phyloP scores from a whole-genome alignment of 1,140 invertebrate species.

The Muscidifurax raptorellus region DNA sequence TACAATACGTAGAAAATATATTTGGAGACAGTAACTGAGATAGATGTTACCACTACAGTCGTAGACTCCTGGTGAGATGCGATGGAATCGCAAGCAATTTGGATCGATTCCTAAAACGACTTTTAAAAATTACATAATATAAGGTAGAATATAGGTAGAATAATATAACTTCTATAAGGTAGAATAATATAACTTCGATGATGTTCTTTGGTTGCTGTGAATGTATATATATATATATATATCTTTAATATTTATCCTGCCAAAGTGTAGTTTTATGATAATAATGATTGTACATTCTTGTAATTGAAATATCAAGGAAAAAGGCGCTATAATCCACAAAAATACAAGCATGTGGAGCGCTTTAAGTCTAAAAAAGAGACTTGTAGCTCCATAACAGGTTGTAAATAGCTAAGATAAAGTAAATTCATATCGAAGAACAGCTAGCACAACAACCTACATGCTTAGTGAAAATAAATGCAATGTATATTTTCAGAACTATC shows the following conservation, averaged over 20 bases:
- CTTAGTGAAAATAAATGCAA: too few relatives aligned
- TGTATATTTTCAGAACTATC: too few relatives aligned
- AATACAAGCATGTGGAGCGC: neutral
- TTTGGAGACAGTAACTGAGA: constrained; percentile 22
- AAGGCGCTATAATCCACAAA: neutral
- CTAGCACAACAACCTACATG: too few relatives aligned
- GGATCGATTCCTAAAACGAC: constrained; percentile 41
- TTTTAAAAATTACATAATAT: constrained; percentile 43
- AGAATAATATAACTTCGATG: constrained; percentile 7
- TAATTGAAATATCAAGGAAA: neutral
- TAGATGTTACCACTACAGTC: constrained; percentile 30
- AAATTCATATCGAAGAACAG: neutral
- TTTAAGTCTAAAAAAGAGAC: constrained; percentile 2
- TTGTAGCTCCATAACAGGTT: constrained; percentile 12
- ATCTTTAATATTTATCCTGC: neutral
- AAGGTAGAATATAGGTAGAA: constrained; percentile 9
- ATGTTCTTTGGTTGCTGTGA: neutral
- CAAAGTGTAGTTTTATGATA: neutral
- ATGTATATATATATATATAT: neutral
- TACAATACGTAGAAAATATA: constrained; percentile 20
- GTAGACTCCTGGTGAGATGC: constrained; percentile 11
- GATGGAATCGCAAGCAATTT: constrained; percentile 34
- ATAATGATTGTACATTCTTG: neutral
- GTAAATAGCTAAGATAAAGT: neutral
- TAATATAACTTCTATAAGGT: constrained; percentile 7